Evolutionary conservation across 2,797 vertebrate species (phyloP), one percentile per base, ranked within the genome.

Genomic region (Parauchenoglanis punctatus): DNA sequence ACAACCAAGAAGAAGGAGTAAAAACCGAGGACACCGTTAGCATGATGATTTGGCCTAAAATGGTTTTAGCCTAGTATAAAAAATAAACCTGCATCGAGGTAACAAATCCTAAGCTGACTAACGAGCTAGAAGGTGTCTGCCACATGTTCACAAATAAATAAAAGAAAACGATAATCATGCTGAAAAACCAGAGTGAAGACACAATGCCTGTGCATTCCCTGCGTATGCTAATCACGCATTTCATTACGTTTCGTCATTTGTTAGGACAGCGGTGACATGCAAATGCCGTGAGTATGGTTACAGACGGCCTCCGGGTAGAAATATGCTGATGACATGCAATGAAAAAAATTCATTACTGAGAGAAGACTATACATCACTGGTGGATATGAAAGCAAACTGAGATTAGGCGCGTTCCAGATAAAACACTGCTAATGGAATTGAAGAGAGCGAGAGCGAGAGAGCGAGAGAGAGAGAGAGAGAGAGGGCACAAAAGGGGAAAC

Each of bases 391-490:
- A 91, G 92, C 87, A 93, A 93, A 89, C 81, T 61, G 77, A 91
- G 92, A 93, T 93, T 93, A 94, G 92, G 91, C 89, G 10, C 91
- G 93, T 93, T 94, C 94, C 88, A 94, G 92, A 94, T 95, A 90
- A 92, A 88, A 91, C 88, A 90, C 91, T 91, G 89, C 78, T 94
- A 93, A 95, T 94, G 91, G 92, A 94, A 93, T 10, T 28, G 81
- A 63, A 65, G 46, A 28, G 28, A 56, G 81, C 8, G 70, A 17
- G 72, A 15, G 40, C n/a, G 44, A 49, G 28, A 7, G 65, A 17
- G 61, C 72, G 44, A 54, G 87, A 81, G 23, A 49, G 61, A 77
- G 31, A 54, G 87, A 56, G 15, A 0, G 65, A 20, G 49, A 18
- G 13, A 25, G 25, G 23, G 73, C 4, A 25, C 40, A 28, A 56